Base-by-base conservation (phyloP, 1,140 invertebrate species). In the Bombus superbus region DNA sequence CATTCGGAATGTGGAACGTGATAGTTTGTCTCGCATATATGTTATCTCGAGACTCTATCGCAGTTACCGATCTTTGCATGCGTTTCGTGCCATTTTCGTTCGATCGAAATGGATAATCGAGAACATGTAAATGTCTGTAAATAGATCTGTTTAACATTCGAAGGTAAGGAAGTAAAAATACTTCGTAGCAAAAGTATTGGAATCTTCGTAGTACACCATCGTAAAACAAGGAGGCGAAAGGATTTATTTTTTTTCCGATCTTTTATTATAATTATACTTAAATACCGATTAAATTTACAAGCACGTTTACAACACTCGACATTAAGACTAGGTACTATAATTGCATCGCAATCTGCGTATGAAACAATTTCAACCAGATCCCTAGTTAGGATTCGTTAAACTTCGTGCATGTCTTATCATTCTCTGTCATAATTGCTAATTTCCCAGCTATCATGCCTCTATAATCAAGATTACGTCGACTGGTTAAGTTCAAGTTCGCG, bases 401-500 rank as follows among this genome's bases (percentile, higher is more conserved):
- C 76, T 89, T 69, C n/a, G 22, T 44, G 38, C 28, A 4, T 57
- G 77, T 42, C 53, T 89, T 78, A 79, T 90, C 73, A 66, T 47
- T 68, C 72, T 42, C 62, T 32, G 64, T 15, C 28, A 66, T 90
- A 90, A 90, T 89, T 87, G 86, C 88, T 77, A 87, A 90, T 90
- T 89, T 89, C 85, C 88, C 75, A 77, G 42, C 38, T 57, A 86
- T 68, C 72, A 47, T 71, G 85, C 38, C 10, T 53, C 10, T 15
- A 40, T 62, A 40, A 86, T 86, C 83, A 64, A 86, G 71, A 81
- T 89, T 80, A 81, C 64, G 76, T 62, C 53, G n/a, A 47, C 69
- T 62, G 68, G 59, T 64, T 87, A 90, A 90, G 85, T 90, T 90
- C 89, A 90, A 90, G 89, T 87, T 90, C 89, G 77, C 47, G 74